Percentiles rank a stretch among this genome's conserved stretches.
phyloP scores from a whole-genome alignment of 2,888 invertebrate species.

The Conistra vaccinii region DNA sequence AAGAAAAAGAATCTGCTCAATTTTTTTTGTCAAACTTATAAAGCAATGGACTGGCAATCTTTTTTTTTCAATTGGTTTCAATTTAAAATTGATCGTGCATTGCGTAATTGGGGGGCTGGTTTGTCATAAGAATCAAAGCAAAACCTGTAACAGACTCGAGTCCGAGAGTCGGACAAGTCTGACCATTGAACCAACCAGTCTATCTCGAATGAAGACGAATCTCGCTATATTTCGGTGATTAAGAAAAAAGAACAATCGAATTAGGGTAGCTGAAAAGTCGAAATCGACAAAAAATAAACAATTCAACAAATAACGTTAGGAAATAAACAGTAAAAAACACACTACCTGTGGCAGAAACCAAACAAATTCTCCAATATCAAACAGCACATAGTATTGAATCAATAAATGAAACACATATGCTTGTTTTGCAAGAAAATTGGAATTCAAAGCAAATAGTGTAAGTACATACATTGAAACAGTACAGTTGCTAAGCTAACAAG shows the following conservation, averaged over 20 bases:
- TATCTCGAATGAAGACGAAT: not conserved
- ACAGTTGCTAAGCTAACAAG: conserved; percentile 65
- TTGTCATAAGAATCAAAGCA: not conserved
- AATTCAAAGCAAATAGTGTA: conserved; percentile 62
- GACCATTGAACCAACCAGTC: not conserved
- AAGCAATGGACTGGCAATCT: too few species aligned
- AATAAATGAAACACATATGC: conserved; percentile 38
- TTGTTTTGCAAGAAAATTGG: conserved; percentile 58
- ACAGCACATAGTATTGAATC: conserved; percentile 20
- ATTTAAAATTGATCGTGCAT: too few species aligned
- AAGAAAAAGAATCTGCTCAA: too few species aligned
- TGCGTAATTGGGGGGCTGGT: too few species aligned
- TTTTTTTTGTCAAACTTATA: too few species aligned
- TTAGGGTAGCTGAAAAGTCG: not conserved
- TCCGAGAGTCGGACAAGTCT: not conserved
- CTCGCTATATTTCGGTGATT: not conserved
- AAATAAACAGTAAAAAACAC: not conserved
- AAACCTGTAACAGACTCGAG: not conserved
- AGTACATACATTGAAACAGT: conserved; percentile 40
- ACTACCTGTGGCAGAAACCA: not conserved
- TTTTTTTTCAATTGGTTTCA: too few species aligned
- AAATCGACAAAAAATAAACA: not conserved
- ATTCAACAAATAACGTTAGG: not conserved
- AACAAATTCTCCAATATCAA: conserved; percentile 27
- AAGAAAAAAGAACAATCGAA: not conserved